Evolutionary conservation across 2,888 invertebrate species (phyloP), one percentile per base, ranked within the genome.

Genomic region (Trissolcus brochymenae): DNA sequence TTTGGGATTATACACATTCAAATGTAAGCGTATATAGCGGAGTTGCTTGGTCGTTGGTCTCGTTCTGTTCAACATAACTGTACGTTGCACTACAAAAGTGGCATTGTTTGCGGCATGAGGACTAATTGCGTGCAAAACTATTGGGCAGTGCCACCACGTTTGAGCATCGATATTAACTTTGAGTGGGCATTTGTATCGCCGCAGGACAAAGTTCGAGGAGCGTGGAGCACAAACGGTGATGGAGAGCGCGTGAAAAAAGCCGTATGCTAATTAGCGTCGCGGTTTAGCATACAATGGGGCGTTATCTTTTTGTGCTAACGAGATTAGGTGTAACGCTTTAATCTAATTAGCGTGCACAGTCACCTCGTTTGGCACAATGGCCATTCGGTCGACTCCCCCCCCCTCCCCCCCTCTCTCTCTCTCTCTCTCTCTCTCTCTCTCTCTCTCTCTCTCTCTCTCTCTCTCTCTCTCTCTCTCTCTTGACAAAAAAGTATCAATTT

Each of bases 291-390:
- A 73, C 73, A 73, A 73, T 73, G 61, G 25, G 19, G 41, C 66
- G 66, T 73, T 73, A 73, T 73, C 73, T 73, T 73, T 67, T 56
- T 61, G 66, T 21, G 73, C 49, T 67, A 67, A 67, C 66, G 66
- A 61, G 73, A 73, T 73, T 73, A 73, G 73, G 61, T 55, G 61
- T 66, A 61, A 73, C 66, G 66, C 73, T 73, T 73, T 73, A 73
- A 73, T 73, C 73, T 73, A 73, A 73, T 73, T 73, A 66, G 61
- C 16, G 73, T 13, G 57, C 57, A 13, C 51, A 55, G 61, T n/a
- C 66, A 14, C 53, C 59, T 59, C 59, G 59, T 67, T 67, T 67
- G 59, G 59, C 67, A 14, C 67, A 54, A 54, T 41, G 56, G 29
- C 46, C 41, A 29, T 29, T 53, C 62, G 51, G 21, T 54, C 25